Conservation (phyloP, 2,888 invertebrate species). For the Tiliacea aurago region DNA sequence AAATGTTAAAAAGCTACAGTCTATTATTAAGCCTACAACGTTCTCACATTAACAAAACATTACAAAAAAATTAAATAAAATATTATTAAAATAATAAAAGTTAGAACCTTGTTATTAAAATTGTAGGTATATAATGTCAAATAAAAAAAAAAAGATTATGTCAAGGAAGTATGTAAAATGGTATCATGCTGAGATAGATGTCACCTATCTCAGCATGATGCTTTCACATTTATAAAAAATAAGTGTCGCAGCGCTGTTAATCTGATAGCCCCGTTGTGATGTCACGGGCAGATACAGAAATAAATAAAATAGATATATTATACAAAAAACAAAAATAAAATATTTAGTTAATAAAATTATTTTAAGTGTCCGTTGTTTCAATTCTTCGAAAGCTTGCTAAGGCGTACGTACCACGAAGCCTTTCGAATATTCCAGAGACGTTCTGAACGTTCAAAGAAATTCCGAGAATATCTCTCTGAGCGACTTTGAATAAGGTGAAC, state of each 20-base stretch:
- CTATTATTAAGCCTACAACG: no score
- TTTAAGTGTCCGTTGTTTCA: background rate
- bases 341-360: background rate
- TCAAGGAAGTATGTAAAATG: no score
- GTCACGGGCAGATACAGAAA: background rate
- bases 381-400: background rate
- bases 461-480: background rate
- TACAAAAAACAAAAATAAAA: background rate
- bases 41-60: no score
- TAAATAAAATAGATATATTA: background rate
- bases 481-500: background rate
- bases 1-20: no score
- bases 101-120: no score
- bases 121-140: no score
- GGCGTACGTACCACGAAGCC: background rate
- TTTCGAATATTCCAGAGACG: background rate
- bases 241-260: background rate
- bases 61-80: no score
- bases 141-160: no score
- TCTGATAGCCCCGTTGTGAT: background rate
- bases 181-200: no score
- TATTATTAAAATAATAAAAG: no score
- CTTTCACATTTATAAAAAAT: no score
- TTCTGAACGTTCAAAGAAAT: constrained; percentile 5
- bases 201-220: no score